Percentiles rank a stretch among this genome's conserved stretches.
These are phyloP conservation scores for Solen grandis DNA, from an alignment of 1,140 invertebrate genomes.

Conservation along the genomic window DNA sequence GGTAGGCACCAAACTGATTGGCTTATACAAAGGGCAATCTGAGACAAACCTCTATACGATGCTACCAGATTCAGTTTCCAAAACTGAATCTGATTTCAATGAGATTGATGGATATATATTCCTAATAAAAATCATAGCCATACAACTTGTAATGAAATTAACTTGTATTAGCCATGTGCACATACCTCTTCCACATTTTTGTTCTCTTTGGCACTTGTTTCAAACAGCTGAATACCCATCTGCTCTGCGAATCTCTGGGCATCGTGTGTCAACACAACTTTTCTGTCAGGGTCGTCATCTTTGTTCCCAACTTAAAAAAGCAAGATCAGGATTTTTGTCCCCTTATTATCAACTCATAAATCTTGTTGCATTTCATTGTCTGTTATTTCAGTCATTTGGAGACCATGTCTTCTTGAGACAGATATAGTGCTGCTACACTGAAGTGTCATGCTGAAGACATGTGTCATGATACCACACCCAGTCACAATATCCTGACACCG, in stretches of 20 bases:
- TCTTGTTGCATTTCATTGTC: too few relatives aligned
- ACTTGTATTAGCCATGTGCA: too few relatives aligned
- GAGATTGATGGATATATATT: background rate
- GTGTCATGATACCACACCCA: too few relatives aligned
- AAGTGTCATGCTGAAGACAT: too few relatives aligned
- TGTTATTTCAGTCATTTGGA: too few relatives aligned
- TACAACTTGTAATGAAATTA: constrained; percentile 66
- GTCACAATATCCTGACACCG: too few relatives aligned
- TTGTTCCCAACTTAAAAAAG: constrained; percentile 95
- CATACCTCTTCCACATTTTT: constrained; percentile 98
- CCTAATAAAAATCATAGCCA: background rate
- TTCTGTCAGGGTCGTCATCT: constrained; percentile 97
- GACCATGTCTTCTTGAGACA: too few relatives aligned
- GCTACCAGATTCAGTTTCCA: background rate
- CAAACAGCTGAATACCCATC: constrained; percentile 98
- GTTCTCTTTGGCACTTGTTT: constrained; percentile 99
- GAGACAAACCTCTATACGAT: background rate
- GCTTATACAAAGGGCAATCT: background rate
- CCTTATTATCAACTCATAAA: too few relatives aligned
- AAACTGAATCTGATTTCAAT: background rate
- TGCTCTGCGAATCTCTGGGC: constrained; percentile 97
- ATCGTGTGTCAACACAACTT: constrained; percentile 98
- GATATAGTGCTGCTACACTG: too few relatives aligned
- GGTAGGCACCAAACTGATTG: background rate
- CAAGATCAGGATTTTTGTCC: too few relatives aligned